Evolutionary conservation across 2,113 vertebrate genomes (phyloP).

Genomic region (Planiliza haematocheilus): DNA sequence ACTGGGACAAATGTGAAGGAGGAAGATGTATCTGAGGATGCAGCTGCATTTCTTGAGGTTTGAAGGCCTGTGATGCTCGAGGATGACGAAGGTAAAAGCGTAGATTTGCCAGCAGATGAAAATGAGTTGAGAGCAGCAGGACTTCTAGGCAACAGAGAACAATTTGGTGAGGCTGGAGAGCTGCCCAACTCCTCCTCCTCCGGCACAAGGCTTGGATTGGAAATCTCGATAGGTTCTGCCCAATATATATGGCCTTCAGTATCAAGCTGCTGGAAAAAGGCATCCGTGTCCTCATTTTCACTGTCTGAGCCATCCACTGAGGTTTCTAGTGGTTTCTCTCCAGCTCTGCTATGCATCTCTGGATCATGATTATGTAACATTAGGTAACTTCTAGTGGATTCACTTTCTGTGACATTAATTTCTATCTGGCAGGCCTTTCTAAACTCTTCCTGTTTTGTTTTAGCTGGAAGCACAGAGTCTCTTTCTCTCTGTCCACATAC

Average conservation of each 20-base stretch:
- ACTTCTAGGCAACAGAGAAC: neutral
- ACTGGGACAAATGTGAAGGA: neutral
- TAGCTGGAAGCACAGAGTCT: conserved; percentile 6
- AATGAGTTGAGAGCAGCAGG: neutral
- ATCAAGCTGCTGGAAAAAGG: conserved; percentile 59
- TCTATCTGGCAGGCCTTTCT: neutral
- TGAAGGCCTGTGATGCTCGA: neutral
- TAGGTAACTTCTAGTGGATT: neutral
- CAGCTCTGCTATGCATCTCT: neutral
- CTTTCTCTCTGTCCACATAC: conserved; percentile 31
- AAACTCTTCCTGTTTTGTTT: conserved; percentile 13
- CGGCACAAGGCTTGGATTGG: neutral
- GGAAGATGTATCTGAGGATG: conserved; percentile 1
- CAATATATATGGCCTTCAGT: conserved; percentile 62
- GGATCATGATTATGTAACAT: neutral
- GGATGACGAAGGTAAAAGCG: neutral
- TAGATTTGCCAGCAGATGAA: neutral
- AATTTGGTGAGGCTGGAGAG: conserved; percentile 13
- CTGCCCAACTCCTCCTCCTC: conserved; percentile 12
- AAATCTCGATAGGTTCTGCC: conserved; percentile 68
- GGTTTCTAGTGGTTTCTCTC: conserved; percentile 46
- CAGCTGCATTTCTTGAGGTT: neutral
- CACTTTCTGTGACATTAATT: neutral
- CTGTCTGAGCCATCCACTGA: conserved; percentile 64
- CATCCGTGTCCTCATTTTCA: conserved; percentile 53